These are phyloP conservation scores for Drosophila azteca DNA, from an alignment of 1,140 invertebrate species.

Conservation along the genomic window DNA sequence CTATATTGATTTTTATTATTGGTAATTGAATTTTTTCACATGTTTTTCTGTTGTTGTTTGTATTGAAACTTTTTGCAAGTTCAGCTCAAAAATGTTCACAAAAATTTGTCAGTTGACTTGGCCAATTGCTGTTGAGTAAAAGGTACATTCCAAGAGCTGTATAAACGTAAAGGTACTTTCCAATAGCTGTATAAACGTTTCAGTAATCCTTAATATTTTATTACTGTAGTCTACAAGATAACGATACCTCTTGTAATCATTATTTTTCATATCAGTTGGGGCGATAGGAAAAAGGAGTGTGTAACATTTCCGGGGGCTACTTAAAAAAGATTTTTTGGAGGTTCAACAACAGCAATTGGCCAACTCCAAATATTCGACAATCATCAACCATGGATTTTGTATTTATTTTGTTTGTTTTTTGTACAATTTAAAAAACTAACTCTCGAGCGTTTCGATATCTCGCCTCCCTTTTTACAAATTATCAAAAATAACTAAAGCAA, in stretches of 20 bases:
- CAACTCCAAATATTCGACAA: conserved; percentile 29
- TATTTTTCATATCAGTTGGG: too few relatives aligned
- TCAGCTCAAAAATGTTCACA: conserved; percentile 68
- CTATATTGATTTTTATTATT: conserved; percentile 54
- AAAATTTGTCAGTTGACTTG: conserved; percentile 44
- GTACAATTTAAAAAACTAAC: conserved; percentile 72
- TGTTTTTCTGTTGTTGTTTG: conserved; percentile 37
- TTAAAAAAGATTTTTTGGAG: conserved; percentile 1
- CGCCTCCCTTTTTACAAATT: conserved; percentile 65
- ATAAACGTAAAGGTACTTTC: too few relatives aligned
- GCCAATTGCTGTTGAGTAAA: conserved; percentile 27
- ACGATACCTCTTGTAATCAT: too few relatives aligned
- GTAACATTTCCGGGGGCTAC: too few relatives aligned
- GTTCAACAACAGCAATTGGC: conserved; percentile 48
- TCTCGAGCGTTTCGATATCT: conserved; percentile 34
- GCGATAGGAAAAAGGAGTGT: too few relatives aligned
- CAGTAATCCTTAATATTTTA: too few relatives aligned
- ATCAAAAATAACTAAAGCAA: conserved; percentile 72
- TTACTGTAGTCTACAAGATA: too few relatives aligned
- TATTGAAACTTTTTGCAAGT: conserved; percentile 41
- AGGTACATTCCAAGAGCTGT: too few relatives aligned
- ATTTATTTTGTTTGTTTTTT: conserved; percentile 28
- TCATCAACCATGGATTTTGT: conserved; percentile 30
- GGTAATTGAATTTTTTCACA: conserved; percentile 68
- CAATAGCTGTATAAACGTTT: too few relatives aligned